Evolutionary conservation across 2,113 vertebrate species (phyloP).

Genomic region (Tauraco erythrolophus): DNA sequence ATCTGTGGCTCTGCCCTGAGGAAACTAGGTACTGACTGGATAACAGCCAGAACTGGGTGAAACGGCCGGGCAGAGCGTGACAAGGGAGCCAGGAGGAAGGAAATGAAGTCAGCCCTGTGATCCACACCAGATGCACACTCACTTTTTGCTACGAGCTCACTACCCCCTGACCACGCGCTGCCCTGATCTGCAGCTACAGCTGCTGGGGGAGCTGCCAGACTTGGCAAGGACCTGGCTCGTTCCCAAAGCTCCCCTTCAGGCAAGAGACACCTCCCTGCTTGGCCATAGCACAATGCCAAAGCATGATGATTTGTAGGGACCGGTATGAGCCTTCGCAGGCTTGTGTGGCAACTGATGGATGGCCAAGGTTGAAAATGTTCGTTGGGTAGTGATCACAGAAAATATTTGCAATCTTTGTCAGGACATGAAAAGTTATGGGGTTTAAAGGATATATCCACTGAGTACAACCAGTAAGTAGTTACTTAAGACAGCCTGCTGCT

Average conservation of each 20-base stretch:
- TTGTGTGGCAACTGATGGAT: background rate
- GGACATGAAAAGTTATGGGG: background rate
- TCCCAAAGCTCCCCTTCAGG: background rate
- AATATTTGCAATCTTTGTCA: background rate
- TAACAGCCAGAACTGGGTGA: background rate
- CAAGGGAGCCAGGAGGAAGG: background rate
- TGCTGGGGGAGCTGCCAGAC: background rate
- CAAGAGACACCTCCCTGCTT: rapidly evolving
- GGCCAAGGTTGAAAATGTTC: background rate
- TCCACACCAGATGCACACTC: background rate
- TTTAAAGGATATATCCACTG: background rate
- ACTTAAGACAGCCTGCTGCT: background rate
- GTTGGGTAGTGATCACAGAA: background rate
- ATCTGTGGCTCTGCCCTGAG: slow-evolving; percentile 13
- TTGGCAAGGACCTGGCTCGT: rapidly evolving
- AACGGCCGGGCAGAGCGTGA: rapidly evolving
- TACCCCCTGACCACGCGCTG: background rate
- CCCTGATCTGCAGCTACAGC: background rate
- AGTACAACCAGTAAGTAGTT: background rate
- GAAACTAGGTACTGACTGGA: background rate
- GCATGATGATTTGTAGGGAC: background rate
- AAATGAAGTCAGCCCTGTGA: background rate
- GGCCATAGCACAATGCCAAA: rapidly evolving
- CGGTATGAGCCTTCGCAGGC: background rate
- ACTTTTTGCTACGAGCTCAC: background rate